Conservation (phyloP, 2,797 vertebrate species). For the Otus scops region DNA sequence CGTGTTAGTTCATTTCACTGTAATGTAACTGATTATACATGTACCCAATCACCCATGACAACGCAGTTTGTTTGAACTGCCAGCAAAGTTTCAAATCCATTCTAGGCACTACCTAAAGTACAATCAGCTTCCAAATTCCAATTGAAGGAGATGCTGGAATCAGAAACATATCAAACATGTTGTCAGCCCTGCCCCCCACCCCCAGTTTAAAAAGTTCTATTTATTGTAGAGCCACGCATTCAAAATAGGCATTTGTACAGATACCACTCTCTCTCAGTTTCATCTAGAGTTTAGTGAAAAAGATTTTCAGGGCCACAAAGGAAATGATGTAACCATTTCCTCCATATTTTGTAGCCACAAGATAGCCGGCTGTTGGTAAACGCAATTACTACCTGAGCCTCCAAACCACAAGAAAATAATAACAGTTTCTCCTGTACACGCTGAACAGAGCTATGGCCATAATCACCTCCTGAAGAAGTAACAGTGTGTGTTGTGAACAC, state of each 20-base stretch:
- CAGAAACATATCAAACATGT: not conserved
- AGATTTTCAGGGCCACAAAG: conserved; percentile 32
- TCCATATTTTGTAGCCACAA: conserved; percentile 31
- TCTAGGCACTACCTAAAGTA: not conserved
- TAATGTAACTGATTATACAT: not conserved
- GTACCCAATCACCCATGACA: not conserved
- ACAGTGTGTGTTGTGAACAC: not conserved
- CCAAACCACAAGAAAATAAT: conserved; percentile 42
- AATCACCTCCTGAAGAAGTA: conserved; percentile 10
- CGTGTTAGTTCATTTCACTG: not conserved
- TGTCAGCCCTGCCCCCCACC: not conserved
- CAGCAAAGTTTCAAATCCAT: not conserved
- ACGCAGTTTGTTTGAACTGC: accelerated
- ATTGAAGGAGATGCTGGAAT: not conserved
- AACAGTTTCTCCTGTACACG: not conserved
- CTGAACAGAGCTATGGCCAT: conserved; percentile 5
- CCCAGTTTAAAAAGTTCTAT: not conserved
- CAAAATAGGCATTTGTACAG: not conserved
- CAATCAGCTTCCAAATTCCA: not conserved
- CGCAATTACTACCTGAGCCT: not conserved
- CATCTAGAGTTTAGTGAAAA: conserved; percentile 9
- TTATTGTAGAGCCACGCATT: not conserved
- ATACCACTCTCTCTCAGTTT: not conserved
- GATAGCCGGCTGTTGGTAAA: conserved; percentile 33
- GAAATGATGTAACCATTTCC: conserved; percentile 34